These are phyloP conservation scores for Globodera rostochiensis DNA, from an alignment of 1,140 invertebrate species.

Conservation along the genomic window DNA sequence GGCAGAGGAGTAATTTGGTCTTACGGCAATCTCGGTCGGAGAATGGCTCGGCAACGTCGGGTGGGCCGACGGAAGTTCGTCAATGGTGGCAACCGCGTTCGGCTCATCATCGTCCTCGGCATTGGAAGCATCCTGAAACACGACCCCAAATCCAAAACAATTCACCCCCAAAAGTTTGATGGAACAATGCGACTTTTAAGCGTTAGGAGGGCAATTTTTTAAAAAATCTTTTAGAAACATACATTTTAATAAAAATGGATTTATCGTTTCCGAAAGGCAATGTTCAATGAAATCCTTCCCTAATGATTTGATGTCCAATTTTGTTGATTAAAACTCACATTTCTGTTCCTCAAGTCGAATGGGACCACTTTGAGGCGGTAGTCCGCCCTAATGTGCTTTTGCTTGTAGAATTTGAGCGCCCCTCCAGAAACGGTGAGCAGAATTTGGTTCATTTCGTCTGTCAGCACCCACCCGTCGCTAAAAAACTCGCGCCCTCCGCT, in stretches of 20 bases:
- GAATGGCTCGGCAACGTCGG: constrained; percentile 56
- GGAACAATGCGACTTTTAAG: not conserved
- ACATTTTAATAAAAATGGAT: not conserved
- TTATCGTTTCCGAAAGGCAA: not conserved
- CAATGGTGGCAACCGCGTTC: constrained; percentile 39
- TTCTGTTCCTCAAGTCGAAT: constrained; percentile 55
- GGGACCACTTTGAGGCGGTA: constrained; percentile 58
- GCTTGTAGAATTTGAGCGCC: constrained; percentile 64
- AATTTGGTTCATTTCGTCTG: constrained; percentile 59
- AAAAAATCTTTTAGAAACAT: constrained; percentile 1
- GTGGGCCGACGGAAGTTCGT: constrained; percentile 32
- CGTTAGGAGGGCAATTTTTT: not conserved
- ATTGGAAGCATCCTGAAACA: constrained; percentile 13
- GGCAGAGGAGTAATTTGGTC: constrained; percentile 33
- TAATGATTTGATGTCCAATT: too few relatives aligned
- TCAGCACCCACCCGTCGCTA: constrained; percentile 59
- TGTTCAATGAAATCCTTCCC: too few relatives aligned
- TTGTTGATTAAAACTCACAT: constrained; percentile 38
- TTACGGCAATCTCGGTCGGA: constrained; percentile 57
- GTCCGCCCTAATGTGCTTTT: constrained; percentile 41
- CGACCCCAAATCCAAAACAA: not conserved
- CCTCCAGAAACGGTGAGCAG: constrained; percentile 54
- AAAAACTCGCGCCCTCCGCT: constrained; percentile 58
- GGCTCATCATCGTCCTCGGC: constrained; percentile 26
- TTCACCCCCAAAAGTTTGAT: constrained; percentile 1